These are phyloP conservation scores for Actinia equina DNA, from an alignment of 64 coral and sea anemone species.

Conservation along the genomic window DNA sequence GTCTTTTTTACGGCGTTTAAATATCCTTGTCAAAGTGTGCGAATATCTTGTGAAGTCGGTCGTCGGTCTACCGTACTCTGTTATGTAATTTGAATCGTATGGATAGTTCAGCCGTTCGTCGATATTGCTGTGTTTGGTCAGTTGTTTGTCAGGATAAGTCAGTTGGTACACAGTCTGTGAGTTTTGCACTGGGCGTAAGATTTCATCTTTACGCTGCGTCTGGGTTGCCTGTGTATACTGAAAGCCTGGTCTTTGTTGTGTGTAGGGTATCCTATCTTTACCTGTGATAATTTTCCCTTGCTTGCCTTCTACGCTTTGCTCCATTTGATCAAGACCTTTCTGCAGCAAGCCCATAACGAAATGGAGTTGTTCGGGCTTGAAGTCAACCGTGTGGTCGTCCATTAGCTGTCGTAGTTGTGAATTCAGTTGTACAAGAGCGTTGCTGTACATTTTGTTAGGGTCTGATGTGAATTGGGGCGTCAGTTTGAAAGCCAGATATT, in stretches of 20 bases:
- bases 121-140: neutral
- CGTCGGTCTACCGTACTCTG: neutral
- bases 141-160: neutral
- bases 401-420: constrained; percentile 2
- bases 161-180: neutral
- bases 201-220: constrained; percentile 5
- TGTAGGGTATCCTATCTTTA: neutral
- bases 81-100: neutral
- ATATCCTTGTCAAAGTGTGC: neutral
- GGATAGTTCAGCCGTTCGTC: neutral
- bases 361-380: constrained; percentile 11
- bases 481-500: constrained; percentile 20
- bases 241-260: neutral
- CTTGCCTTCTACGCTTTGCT: neutral
- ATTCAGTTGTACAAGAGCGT: constrained; percentile 5
- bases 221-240: neutral
- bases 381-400: neutral
- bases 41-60: neutral
- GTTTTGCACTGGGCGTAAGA: constrained; percentile 1
- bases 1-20: neutral
- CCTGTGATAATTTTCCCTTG: neutral
- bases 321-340: neutral
- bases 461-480: constrained; percentile 9
- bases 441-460: neutral
- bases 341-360: constrained; percentile 8